Evolutionary conservation across 2,113 vertebrate genomes (phyloP), one percentile per base, ranked within the genome.

Genomic region (Podarcis cretensis): DNA sequence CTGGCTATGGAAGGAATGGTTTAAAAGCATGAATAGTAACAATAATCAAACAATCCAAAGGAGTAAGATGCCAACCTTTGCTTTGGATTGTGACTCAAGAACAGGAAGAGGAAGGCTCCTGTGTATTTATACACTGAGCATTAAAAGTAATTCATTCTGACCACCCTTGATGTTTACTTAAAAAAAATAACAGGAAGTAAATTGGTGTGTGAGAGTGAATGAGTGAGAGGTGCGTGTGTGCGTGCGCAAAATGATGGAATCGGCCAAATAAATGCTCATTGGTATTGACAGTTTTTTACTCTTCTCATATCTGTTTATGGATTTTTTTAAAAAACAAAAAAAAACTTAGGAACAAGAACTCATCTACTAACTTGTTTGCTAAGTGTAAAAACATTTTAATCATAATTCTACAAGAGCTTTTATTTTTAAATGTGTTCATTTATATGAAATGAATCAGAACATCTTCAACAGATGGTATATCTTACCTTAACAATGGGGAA

Each of bases 161-260:
- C 74, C 83, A 86, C 79, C 83, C 81, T 87, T 65, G 0, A 75
- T 85, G 85, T 2, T 43, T 79, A 92, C 84, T 63, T 85, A n/a
- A 88, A 78, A 35, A 35, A 92, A 77, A 76, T 74, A 80, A 37
- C 88, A 75, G 86, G 89, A 94, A 91, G 93, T 12, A 68, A 65
- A 8, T 43, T 92, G n/a, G 75, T 40, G 16, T 85, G 59, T n/a
- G 73, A 37, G 30, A 74, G 48, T 30, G 30, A 16, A 23, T 25
- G 48, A 78, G 76, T 27, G 3, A 13, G n/a, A 30, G n/a, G 5
- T 16, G 30, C 13, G 5, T n/a, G 10, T 12, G 48, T 54, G 48
- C 9, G 9, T 3, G 1, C 9, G 76, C 25, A 40, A 37, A 30
- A 54, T 54, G 25, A 78, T 54, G 43, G 76, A 35, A 30, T 63